phyloP scores from a whole-genome alignment of 2,888 invertebrate genomes.

The Brachynemurus nebulosus region DNA sequence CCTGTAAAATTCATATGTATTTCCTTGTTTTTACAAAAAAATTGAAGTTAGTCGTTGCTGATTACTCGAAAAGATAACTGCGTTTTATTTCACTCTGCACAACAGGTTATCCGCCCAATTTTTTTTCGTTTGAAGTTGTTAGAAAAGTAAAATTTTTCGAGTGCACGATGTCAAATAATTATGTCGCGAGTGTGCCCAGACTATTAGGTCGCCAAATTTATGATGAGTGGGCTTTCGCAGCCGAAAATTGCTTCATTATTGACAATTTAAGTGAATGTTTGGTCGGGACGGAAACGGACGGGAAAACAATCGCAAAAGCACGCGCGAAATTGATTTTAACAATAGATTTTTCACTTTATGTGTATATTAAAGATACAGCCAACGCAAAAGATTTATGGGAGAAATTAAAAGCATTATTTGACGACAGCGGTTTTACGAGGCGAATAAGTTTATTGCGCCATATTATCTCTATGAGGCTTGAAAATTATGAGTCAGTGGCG shows the following conservation, averaged over 20 bases:
- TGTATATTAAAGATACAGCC: constrained; percentile 18
- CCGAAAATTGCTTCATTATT: constrained; percentile 17
- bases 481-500: too few species aligned
- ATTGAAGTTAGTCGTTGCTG: too few species aligned
- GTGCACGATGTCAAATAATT: constrained; percentile 8
- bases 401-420: too few species aligned
- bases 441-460: too few species aligned
- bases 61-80: background rate
- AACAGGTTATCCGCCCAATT: too few species aligned
- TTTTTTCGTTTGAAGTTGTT: too few species aligned
- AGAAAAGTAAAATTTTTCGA: too few species aligned
- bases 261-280: constrained; percentile 15
- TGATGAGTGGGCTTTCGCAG: constrained; percentile 18
- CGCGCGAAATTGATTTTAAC: constrained; percentile 20
- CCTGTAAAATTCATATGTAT: too few species aligned
- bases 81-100: too few species aligned
- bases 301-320: constrained; percentile 19
- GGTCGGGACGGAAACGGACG: constrained; percentile 12
- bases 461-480: too few species aligned
- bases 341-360: constrained; percentile 18
- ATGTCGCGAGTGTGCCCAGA: constrained; percentile 16
- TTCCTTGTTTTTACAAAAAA: too few species aligned
- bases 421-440: too few species aligned
- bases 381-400: constrained; percentile 19
- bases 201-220: constrained; percentile 16